Evolutionary conservation across 1,140 invertebrate species (phyloP), one percentile per base, ranked within the genome.

Genomic region (Stegodyphus dumicola): DNA sequence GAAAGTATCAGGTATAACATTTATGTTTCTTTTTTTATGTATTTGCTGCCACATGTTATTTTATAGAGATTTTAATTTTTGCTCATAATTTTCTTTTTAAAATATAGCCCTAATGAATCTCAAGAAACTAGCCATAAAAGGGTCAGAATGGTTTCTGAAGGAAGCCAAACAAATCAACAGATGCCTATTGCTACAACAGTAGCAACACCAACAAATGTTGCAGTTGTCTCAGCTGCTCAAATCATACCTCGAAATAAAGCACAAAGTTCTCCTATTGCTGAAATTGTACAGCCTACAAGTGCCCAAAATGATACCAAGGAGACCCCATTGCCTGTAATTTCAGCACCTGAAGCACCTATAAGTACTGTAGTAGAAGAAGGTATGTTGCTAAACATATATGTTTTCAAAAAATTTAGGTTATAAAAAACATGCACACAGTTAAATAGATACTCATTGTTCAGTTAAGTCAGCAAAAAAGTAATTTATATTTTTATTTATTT

Each of bases 61-160:
- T 33, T 33, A 33, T 33, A 33, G 33, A 33, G 33, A 33, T 33
- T 33, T 33, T 33, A 33, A n/a, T 3, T 33, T 33, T 33, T 33
- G 33, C 33, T 33, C 33, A 33, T 33, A 33, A 33, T 33, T 33
- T 33, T 33, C 33, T 33, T 80, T 10, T 6, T 33, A 1, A 33
- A 33, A 33, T 84, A 54, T 52, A 80, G 84, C 10, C 9, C 74
- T 15, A 51, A 56, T 17, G 84, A 85, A 53, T 11, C 18, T 54
- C 53, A 13, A 48, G 85, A 86, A 2, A 13, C 6, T 52, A 49
- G 49, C 13, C 9, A 56, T 3, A 86, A 86, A 13, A 33, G 77
- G 13, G 73, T 86, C 18, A 56, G 85, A 56, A 86, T 86, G 85
- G 53, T 80, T 7, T 86, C 85, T 15, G 85, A 86, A 80, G 85